Conservation (phyloP, 64 coral and sea anemone species). For the Actinia tenebrosa region DNA sequence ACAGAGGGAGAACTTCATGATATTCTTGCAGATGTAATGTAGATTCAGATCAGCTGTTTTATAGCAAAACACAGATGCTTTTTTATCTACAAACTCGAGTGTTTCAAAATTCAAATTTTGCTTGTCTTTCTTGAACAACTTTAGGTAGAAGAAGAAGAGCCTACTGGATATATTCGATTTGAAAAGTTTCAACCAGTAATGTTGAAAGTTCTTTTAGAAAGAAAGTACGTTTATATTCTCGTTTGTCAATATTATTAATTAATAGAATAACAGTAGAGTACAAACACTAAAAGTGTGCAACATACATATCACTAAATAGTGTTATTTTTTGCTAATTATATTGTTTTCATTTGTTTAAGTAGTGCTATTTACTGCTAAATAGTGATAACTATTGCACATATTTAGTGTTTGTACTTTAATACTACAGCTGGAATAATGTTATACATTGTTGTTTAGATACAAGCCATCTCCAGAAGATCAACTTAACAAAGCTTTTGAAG, state of each 20-base stretch:
- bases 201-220: conserved; percentile 86
- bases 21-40: conserved; percentile 83
- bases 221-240: conserved; percentile 40
- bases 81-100: neutral
- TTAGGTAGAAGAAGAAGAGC: conserved; percentile 95
- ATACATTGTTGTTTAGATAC: conserved; percentile 51
- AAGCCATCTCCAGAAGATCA: conserved; percentile 93
- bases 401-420: too few species aligned
- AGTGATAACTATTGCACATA: too few species aligned
- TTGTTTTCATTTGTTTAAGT: too few species aligned
- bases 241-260: too few species aligned
- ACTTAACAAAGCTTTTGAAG: conserved; percentile 97
- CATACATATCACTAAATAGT: too few species aligned
- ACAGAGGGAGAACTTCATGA: conserved; percentile 98
- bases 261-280: too few species aligned
- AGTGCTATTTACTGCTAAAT: too few species aligned
- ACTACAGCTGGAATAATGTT: neutral
- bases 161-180: conserved; percentile 92
- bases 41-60: neutral
- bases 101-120: too few species aligned
- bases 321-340: too few species aligned
- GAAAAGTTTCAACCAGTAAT: conserved; percentile 97
- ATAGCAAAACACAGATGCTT: neutral
- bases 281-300: too few species aligned
- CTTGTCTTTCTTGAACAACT: neutral